Evolutionary conservation across 2,797 vertebrate genomes (phyloP).

Genomic region (Helicolenus hilgendorfi): DNA sequence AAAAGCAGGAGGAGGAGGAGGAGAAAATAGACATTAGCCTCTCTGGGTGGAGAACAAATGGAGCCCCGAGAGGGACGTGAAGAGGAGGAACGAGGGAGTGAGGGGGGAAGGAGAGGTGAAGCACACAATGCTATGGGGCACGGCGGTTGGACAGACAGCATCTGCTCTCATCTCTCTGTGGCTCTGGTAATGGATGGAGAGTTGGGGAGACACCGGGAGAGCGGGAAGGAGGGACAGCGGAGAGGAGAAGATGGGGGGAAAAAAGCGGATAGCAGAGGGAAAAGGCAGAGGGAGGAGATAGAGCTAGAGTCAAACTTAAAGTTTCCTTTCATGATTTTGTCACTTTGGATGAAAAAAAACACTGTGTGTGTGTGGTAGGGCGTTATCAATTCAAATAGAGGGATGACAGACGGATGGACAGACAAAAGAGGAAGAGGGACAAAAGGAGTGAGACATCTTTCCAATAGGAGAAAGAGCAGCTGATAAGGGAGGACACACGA

Average conservation of each 20-base stretch:
- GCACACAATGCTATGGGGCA: constrained; percentile 88
- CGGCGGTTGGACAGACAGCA: constrained; percentile 87
- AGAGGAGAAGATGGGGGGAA: constrained; percentile 29
- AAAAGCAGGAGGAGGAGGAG: constrained; percentile 59
- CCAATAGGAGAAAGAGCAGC: constrained; percentile 95
- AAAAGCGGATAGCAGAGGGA: neutral
- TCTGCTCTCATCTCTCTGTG: constrained; percentile 85
- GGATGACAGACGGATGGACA: constrained; percentile 93
- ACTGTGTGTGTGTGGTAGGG: constrained; percentile 61
- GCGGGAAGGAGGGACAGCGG: constrained; percentile 15
- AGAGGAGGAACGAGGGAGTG: constrained; percentile 86
- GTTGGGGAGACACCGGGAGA: constrained; percentile 56
- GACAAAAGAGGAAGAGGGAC: constrained; percentile 90
- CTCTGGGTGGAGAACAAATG: constrained; percentile 85
- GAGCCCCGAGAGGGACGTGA: constrained; percentile 90
- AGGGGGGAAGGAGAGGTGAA: constrained; percentile 88
- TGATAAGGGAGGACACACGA: constrained; percentile 96
- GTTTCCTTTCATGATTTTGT: neutral
- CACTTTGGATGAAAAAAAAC: constrained; percentile 19
- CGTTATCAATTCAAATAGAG: constrained; percentile 92
- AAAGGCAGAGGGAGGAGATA: neutral
- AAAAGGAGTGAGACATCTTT: constrained; percentile 94
- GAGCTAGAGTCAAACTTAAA: constrained; percentile 69
- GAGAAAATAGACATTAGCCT: constrained; percentile 84
- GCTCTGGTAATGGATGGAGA: constrained; percentile 82